Percentiles rank a stretch among this genome's conserved stretches.
These are phyloP conservation scores for Aegithalos caudatus DNA, from an alignment of 2,113 vertebrate genomes.

Conservation along the genomic window DNA sequence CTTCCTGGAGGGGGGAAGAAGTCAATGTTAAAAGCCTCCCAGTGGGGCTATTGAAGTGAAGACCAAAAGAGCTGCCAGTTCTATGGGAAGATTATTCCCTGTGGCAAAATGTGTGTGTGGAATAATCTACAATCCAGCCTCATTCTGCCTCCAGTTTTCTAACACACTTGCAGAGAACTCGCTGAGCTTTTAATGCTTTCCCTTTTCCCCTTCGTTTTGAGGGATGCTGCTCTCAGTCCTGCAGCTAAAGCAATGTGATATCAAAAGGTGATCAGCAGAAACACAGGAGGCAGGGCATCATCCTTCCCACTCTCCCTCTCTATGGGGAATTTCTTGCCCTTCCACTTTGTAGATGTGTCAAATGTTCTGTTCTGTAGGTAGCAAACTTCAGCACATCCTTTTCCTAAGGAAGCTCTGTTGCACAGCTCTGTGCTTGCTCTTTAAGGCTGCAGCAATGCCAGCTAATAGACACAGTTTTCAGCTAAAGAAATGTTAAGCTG, in stretches of 20 bases:
- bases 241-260: not conserved
- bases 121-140: not conserved
- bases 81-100: constrained; percentile 6
- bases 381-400: not conserved
- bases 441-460: not conserved
- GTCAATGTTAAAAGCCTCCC: not conserved
- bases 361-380: not conserved
- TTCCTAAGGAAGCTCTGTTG: not conserved
- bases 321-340: not conserved
- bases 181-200: not conserved
- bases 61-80: not conserved
- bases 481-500: not conserved
- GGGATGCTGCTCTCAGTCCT: not conserved
- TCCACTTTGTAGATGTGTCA: not conserved
- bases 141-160: not conserved
- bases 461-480: not conserved
- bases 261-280: not conserved
- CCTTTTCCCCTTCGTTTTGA: not conserved
- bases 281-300: not conserved
- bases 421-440: not conserved
- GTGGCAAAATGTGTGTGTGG: not conserved
- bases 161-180: not conserved
- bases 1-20: not conserved
- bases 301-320: not conserved
- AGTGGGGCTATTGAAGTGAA: not conserved